These are phyloP conservation scores for Cryptoprocta ferox DNA, from an alignment of 2,797 vertebrate genomes.

Conservation along the genomic window DNA sequence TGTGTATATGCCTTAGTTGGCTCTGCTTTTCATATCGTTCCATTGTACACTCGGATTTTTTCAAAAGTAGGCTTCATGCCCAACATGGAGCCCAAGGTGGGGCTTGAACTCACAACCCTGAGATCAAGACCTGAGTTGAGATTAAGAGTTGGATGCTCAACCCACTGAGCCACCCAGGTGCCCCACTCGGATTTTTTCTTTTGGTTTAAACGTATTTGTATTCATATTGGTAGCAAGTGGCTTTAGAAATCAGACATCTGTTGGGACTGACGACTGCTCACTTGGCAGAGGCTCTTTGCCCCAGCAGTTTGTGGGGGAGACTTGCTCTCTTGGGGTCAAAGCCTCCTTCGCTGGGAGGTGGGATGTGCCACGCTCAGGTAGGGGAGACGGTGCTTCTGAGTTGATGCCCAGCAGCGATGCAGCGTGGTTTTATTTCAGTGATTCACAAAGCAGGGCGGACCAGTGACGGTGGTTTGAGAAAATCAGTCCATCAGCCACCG, in stretches of 20 bases:
- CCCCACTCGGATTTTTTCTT: background rate
- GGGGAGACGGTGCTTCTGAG: background rate
- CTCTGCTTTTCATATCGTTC: fast-evolving
- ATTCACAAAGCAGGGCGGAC: background rate
- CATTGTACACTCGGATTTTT: fast-evolving
- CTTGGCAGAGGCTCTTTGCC: background rate
- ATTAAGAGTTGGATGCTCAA: too few species aligned
- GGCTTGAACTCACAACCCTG: too few species aligned
- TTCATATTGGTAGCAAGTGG: background rate
- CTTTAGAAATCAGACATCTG: background rate
- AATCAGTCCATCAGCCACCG: fast-evolving
- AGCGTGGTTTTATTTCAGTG: background rate
- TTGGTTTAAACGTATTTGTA: background rate
- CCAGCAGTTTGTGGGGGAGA: fast-evolving
- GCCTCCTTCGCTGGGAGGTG: background rate
- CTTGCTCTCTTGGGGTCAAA: fast-evolving
- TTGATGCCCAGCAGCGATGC: fast-evolving
- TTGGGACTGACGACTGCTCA: background rate
- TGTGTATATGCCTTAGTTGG: fast-evolving
- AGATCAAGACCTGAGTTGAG: too few species aligned
- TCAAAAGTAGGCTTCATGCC: too few species aligned
- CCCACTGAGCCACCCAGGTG: too few species aligned
- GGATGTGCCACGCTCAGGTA: fast-evolving
- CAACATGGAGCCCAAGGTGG: too few species aligned
- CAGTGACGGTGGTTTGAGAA: background rate